phyloP scores from a whole-genome alignment of 2,888 invertebrate species.

The Trichacis sp. region DNA sequence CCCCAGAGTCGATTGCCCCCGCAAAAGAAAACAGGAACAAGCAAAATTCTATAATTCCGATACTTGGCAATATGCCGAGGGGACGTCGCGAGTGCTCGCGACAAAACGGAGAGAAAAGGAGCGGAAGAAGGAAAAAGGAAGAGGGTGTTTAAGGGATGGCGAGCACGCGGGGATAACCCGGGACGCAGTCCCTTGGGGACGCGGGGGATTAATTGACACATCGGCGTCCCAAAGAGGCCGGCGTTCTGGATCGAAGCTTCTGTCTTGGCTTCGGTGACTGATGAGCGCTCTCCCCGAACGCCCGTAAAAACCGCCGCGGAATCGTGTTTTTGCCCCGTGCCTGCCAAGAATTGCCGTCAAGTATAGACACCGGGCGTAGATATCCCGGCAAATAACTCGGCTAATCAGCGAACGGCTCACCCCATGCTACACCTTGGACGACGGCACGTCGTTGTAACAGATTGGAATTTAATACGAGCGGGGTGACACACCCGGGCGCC shows the following conservation, averaged over 20 bases:
- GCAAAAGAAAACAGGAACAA: no score
- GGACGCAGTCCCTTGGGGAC: slow-evolving; percentile 53
- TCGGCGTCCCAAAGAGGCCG: slow-evolving; percentile 57
- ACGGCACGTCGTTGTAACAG: slow-evolving; percentile 61
- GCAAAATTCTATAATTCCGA: no score
- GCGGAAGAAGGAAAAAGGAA: slow-evolving; percentile 1
- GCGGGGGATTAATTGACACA: slow-evolving; percentile 68
- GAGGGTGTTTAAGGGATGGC: slow-evolving; percentile 30
- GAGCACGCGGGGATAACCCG: slow-evolving; percentile 27
- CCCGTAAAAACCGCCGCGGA: slow-evolving; percentile 60
- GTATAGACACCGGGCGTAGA: slow-evolving; percentile 44
- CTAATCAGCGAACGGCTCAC: slow-evolving; percentile 51
- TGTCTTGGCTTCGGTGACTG: slow-evolving; percentile 58
- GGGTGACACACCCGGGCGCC: slow-evolving; percentile 49
- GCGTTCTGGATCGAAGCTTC: slow-evolving; percentile 39
- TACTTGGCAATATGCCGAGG: neutral
- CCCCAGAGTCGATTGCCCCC: no score
- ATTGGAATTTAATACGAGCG: slow-evolving; percentile 66
- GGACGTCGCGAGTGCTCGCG: neutral
- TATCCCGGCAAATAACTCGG: slow-evolving; percentile 54
- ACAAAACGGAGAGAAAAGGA: slow-evolving; percentile 6
- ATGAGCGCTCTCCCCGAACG: slow-evolving; percentile 62
- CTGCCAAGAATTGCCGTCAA: slow-evolving; percentile 57
- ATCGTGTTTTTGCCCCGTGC: slow-evolving; percentile 51
- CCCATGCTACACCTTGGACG: slow-evolving; percentile 24